Percentiles rank a stretch among this genome's conserved stretches.
phyloP scores from a whole-genome alignment of 2,888 invertebrate genomes.

The Andrena hattorfiana region DNA sequence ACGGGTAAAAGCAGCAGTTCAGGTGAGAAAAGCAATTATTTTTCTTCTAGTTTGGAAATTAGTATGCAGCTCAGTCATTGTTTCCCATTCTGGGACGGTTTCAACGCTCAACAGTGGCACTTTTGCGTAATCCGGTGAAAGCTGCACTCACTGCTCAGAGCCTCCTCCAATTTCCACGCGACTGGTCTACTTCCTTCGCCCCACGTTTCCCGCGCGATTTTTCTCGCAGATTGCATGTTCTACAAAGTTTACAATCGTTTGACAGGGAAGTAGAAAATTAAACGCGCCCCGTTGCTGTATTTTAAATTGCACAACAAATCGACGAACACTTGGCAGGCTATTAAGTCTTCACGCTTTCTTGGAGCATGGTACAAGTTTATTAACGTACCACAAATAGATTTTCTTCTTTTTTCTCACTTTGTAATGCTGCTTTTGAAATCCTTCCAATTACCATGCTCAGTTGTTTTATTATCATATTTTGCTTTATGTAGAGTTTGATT shows the following conservation, averaged over 20 bases:
- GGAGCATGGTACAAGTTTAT: not conserved
- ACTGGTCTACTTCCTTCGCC: slow-evolving; percentile 59
- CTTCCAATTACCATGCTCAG: not conserved
- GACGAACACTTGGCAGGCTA: not conserved
- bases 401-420: not conserved
- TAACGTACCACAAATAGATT: not conserved
- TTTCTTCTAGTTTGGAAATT: slow-evolving; percentile 35
- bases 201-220: slow-evolving; percentile 30
- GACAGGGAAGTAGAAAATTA: slow-evolving; percentile 5
- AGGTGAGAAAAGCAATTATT: slow-evolving; percentile 33
- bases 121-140: slow-evolving; percentile 77
- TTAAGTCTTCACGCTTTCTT: slow-evolving; percentile 16
- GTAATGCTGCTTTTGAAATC: not conserved
- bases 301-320: not conserved
- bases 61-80: slow-evolving; percentile 62
- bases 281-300: not conserved
- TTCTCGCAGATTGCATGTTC: slow-evolving; percentile 16
- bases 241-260: not conserved
- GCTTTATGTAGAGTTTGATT: not conserved
- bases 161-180: slow-evolving; percentile 67
- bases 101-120: slow-evolving; percentile 4
- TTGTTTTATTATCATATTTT: not conserved
- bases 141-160: slow-evolving; percentile 60
- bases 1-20: not conserved
- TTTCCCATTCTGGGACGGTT: slow-evolving; percentile 53